phyloP scores from a whole-genome alignment of 2,888 invertebrate genomes.

The Pachymerium ferrugineum region DNA sequence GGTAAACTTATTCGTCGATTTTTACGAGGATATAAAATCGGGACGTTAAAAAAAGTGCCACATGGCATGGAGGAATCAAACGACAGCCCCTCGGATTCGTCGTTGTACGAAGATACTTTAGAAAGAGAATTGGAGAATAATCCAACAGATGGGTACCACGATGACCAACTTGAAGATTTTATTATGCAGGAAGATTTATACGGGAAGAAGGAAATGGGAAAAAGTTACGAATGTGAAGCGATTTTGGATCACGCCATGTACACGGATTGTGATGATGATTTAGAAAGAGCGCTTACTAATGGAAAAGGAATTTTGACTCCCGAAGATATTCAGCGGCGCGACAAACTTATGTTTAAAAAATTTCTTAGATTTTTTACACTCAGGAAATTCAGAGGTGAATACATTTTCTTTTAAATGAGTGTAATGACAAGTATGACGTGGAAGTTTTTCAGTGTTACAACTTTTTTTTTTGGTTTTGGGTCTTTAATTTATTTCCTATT shows the following conservation, averaged over 20 bases:
- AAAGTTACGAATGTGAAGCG: not conserved
- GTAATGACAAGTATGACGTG: not conserved
- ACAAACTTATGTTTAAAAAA: not conserved
- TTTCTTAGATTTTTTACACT: not conserved
- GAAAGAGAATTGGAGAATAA: not conserved
- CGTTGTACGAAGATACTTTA: not conserved
- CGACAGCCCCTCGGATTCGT: not conserved
- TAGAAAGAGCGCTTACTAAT: constrained; percentile 19
- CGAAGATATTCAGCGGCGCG: not conserved
- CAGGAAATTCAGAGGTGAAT: not conserved
- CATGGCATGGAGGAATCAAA: not conserved
- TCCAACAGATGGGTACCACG: not conserved
- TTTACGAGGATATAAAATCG: constrained; percentile 31
- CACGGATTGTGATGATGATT: constrained; percentile 31
- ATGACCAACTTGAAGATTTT: not conserved
- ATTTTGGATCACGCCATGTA: constrained; percentile 30
- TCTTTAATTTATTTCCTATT: no score
- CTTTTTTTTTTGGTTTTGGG: no score
- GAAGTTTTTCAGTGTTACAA: not conserved
- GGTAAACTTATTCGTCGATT: not conserved
- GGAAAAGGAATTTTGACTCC: not conserved
- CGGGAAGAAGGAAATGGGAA: not conserved
- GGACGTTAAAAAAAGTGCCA: not conserved
- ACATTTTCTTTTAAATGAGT: not conserved
- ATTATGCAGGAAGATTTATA: not conserved